Evolutionary conservation across 2,888 invertebrate species (phyloP).

Genomic region (Exephanes ischioxanthus): DNA sequence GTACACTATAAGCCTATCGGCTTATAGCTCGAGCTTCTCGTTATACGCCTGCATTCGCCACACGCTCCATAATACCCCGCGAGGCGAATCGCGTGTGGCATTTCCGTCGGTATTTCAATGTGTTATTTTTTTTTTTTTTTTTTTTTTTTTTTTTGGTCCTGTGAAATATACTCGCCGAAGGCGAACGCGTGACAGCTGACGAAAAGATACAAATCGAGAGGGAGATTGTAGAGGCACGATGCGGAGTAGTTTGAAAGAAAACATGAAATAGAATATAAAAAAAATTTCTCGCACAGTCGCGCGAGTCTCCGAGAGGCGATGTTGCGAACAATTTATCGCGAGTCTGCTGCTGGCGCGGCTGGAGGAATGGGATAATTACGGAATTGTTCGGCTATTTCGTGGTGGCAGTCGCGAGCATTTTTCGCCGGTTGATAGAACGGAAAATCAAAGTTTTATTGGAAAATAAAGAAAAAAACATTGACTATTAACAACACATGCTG

Average conservation of each 20-base stretch:
- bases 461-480: not conserved
- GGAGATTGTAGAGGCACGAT: slow-evolving; percentile 8
- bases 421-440: slow-evolving; percentile 16
- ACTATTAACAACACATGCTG: too few species aligned
- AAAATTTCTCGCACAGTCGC: not conserved
- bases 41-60: slow-evolving; percentile 21
- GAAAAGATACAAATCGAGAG: slow-evolving; percentile 56
- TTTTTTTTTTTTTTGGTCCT: slow-evolving; percentile 4
- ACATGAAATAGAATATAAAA: not conserved
- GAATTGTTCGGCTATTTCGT: slow-evolving; percentile 6
- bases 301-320: not conserved
- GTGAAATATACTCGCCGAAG: slow-evolving; percentile 37
- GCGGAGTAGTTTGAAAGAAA: slow-evolving; percentile 12
- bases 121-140: not conserved
- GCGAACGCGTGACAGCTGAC: slow-evolving; percentile 43
- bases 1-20: slow-evolving; percentile 37
- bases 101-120: slow-evolving; percentile 57
- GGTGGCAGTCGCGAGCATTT: not conserved
- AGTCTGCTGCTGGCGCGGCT: not conserved
- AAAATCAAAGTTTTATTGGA: not conserved
- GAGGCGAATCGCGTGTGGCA: slow-evolving; percentile 50
- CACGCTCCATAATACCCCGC: slow-evolving; percentile 24
- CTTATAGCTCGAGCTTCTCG: slow-evolving; percentile 16
- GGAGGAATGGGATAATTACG: slow-evolving; percentile 6
- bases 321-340: slow-evolving; percentile 37